Conservation (phyloP, 2,888 invertebrate species). For the Harmothoe impar region DNA sequence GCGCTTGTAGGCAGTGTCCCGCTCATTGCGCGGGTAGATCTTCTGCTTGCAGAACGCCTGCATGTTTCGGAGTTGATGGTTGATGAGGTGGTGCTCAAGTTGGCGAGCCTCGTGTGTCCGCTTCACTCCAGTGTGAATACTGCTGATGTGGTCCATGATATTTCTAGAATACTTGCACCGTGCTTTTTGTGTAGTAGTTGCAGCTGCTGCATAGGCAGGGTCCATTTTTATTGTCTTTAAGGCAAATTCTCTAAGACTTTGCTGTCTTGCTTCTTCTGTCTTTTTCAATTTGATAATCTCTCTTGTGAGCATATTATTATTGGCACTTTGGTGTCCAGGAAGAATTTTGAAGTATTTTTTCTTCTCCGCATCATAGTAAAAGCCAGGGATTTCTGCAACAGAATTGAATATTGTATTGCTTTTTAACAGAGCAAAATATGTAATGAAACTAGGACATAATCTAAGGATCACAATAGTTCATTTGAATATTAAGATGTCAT, state of each 20-base stretch:
- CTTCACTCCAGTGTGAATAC: background rate
- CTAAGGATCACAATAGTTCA: no score
- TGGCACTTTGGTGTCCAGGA: conserved; percentile 73
- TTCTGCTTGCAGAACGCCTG: background rate
- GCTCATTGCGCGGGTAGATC: background rate
- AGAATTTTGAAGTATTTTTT: conserved; percentile 80
- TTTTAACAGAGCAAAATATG: no score
- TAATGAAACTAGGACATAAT: no score
- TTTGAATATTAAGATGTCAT: no score
- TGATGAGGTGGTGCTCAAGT: background rate
- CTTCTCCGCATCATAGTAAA: conserved; percentile 79
- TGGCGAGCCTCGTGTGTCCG: background rate
- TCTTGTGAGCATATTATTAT: conserved; percentile 73
- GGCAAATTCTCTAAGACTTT: conserved; percentile 54
- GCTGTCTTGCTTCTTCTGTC: conserved; percentile 64
- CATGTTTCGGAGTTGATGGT: conserved; percentile 40
- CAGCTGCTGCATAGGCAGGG: background rate
- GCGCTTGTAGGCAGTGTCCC: conserved; percentile 61
- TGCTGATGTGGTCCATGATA: conserved; percentile 18
- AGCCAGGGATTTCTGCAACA: conserved; percentile 78
- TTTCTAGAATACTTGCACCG: conserved; percentile 33
- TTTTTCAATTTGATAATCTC: conserved; percentile 73
- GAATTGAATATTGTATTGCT: background rate
- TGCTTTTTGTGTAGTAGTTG: conserved; percentile 17
- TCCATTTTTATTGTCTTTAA: background rate